phyloP scores from a whole-genome alignment of 2,888 invertebrate genomes.

The Parapristionchus giblindavisi region DNA sequence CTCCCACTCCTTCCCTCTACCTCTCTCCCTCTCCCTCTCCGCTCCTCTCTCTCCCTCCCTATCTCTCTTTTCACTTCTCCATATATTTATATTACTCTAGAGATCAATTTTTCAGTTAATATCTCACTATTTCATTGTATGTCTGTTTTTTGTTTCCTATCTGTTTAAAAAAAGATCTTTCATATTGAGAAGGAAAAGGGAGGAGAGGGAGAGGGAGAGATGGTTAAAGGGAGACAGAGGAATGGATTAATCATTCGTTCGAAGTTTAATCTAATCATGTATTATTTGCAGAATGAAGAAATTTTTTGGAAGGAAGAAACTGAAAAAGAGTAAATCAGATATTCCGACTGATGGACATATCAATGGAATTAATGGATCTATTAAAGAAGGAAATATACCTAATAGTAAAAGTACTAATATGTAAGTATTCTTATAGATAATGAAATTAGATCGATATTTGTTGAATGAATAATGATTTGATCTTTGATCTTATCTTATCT shows the following conservation, averaged over 20 bases:
- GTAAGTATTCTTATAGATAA: background rate
- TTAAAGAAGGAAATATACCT: slow-evolving; percentile 19
- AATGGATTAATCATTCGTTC: background rate
- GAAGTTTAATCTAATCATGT: background rate
- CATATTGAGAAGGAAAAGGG: background rate
- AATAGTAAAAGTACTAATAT: slow-evolving; percentile 33
- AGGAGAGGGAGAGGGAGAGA: slow-evolving; percentile 21
- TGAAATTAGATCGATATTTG: background rate
- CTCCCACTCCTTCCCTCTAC: slow-evolving; percentile 14
- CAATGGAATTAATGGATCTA: slow-evolving; percentile 21
- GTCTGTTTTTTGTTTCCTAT: too few species aligned
- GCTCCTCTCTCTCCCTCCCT: background rate
- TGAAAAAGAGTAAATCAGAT: slow-evolving; percentile 57
- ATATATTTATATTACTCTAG: too few species aligned
- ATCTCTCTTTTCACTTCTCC: too few species aligned
- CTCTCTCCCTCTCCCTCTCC: slow-evolving; percentile 1
- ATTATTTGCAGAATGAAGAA: slow-evolving; percentile 46
- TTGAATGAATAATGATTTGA: background rate
- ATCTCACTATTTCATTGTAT: too few species aligned
- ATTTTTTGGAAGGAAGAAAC: slow-evolving; percentile 55
- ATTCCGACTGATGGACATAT: slow-evolving; percentile 42
- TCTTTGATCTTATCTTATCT: too few species aligned
- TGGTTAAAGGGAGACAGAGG: background rate
- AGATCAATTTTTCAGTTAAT: too few species aligned
- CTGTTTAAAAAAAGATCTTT: background rate